Conservation (phyloP, 2,797 vertebrate genomes). For the Babyrousa celebensis region DNA sequence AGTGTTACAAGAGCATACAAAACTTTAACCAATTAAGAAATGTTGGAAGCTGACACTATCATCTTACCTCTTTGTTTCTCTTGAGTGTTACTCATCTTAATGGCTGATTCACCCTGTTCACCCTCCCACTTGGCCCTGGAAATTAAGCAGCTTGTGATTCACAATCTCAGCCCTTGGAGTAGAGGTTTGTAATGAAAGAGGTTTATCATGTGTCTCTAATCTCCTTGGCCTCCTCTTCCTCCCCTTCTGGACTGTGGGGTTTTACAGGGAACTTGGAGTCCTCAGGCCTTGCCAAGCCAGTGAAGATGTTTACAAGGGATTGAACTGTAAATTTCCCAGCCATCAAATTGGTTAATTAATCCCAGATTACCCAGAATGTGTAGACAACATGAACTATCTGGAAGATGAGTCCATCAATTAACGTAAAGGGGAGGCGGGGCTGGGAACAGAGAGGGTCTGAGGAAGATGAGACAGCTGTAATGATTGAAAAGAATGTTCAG, state of each 20-base stretch:
- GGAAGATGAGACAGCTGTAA: not conserved
- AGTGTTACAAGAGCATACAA: not conserved
- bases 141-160: conserved; percentile 19
- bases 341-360: not conserved
- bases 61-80: not conserved
- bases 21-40: not conserved
- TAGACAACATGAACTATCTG: not conserved
- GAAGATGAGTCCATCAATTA: not conserved
- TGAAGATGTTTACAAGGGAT: not conserved
- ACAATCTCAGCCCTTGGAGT: not conserved
- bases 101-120: not conserved
- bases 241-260: not conserved
- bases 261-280: not conserved
- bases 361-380: not conserved
- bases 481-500: not conserved
- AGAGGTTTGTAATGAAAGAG: not conserved
- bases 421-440: too few relatives aligned
- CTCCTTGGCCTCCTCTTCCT: not conserved
- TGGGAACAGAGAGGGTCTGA: rapidly evolving
- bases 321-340: not conserved
- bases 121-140: not conserved
- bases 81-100: not conserved
- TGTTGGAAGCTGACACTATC: not conserved
- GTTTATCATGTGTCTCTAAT: not conserved
- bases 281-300: not conserved